Base-by-base conservation (phyloP, 2,888 invertebrate species). In the Pterostichus madidus region DNA sequence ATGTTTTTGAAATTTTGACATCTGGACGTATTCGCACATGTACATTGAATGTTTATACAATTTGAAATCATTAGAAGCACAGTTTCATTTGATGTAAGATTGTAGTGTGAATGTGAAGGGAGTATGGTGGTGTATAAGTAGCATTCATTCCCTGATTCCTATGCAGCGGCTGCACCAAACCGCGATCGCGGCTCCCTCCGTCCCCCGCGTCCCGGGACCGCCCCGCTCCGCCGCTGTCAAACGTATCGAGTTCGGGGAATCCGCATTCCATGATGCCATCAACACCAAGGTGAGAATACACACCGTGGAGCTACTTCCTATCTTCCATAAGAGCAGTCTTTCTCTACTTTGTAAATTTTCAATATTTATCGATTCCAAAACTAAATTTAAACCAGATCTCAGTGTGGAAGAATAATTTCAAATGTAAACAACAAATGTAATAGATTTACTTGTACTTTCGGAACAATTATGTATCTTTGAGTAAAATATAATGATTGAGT, bases 171-270 rank as follows among this genome's bases (percentile, higher is more conserved):
- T 86, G 87, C 87, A 87, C 85, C 86, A 88, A 86, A 88, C 87
- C 88, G 88, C 88, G 87, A 88, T 87, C 88, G 88, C 88, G 87
- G 88, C 88, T 89, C 87, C 87, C 86, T 87, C 87, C 68, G 68
- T 46, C 68, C 68, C 68, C 68, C 68, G 68, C 44, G 68, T 53
- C 87, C 87, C 87, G 86, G 87, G 85, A 86, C 88, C 86, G 86
- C 82, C 82, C 49, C 89, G 89, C 87, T 89, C 90, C 87, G 87
- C 90, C 85, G 91, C 90, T 86, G 91, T 90, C 88, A 91, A 91
- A 87, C 89, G 91, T 87, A 91, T 91, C 87, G 90, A 90, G 85
- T 91, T 91, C 87, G 88, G 86, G 84, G 90, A 90, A 84, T 83
- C 87, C 79, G 85, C 86, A 80, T 84, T 85, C 87, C 88, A 84